Evolutionary conservation across 2,797 vertebrate species (phyloP).

Genomic region (Sardinella longiceps): DNA sequence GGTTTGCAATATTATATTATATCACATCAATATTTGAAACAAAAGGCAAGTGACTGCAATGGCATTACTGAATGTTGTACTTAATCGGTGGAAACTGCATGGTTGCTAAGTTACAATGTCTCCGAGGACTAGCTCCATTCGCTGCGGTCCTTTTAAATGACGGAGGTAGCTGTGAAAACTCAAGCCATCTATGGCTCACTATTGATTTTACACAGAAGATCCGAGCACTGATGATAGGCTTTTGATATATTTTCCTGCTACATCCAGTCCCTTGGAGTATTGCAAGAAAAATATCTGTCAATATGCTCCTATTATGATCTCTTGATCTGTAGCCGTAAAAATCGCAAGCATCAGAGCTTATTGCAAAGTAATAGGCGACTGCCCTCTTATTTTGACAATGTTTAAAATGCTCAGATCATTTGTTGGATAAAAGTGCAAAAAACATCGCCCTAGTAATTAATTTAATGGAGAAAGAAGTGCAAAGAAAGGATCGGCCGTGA

Average conservation of each 20-base stretch:
- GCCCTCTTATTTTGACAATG: slow-evolving; percentile 58
- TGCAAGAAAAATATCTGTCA: slow-evolving; percentile 93
- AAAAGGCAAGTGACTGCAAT: slow-evolving; percentile 86
- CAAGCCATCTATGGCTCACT: slow-evolving; percentile 98
- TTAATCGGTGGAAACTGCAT: slow-evolving; percentile 86
- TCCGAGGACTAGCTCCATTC: slow-evolving; percentile 85
- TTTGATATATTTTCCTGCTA: slow-evolving; percentile 99
- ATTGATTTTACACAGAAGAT: slow-evolving; percentile 99
- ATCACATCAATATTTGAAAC: slow-evolving; percentile 75
- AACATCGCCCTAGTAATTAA: slow-evolving; percentile 93
- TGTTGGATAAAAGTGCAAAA: slow-evolving; percentile 75
- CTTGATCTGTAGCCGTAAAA: slow-evolving; percentile 99
- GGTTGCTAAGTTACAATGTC: slow-evolving; percentile 88
- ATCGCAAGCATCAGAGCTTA: slow-evolving; percentile 89
- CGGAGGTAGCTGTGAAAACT: slow-evolving; percentile 99
- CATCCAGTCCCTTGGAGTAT: slow-evolving; percentile 89
- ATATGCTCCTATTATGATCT: slow-evolving; percentile 99
- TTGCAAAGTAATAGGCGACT: slow-evolving; percentile 92
- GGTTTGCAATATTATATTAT: slow-evolving; percentile 2
- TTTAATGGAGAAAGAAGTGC: slow-evolving; percentile 91
- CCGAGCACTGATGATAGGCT: slow-evolving; percentile 97
- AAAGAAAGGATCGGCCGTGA: slow-evolving; percentile 83
- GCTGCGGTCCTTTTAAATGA: slow-evolving; percentile 97
- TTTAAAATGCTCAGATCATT: slow-evolving; percentile 62
- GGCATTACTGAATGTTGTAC: slow-evolving; percentile 88